phyloP scores from a whole-genome alignment of 2,797 vertebrate species.

The Pelobates cultripes region DNA sequence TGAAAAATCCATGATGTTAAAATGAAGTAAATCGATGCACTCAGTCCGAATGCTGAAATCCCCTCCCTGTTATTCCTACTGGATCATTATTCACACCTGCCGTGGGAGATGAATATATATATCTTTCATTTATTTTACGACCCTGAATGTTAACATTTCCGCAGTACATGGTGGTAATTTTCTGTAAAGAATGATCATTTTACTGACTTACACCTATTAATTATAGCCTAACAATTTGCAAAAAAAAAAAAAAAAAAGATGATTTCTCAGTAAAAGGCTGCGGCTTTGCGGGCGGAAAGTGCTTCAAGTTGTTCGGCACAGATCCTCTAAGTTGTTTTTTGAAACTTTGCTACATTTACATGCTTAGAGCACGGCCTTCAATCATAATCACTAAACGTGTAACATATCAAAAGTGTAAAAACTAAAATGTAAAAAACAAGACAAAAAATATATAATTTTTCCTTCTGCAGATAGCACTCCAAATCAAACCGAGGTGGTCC shows the following conservation, averaged over 20 bases:
- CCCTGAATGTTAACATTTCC: conserved; percentile 65
- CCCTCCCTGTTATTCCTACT: background rate
- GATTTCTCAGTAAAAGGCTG: conserved; percentile 3
- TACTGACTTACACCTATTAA: conserved; percentile 69
- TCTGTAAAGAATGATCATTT: conserved; percentile 67
- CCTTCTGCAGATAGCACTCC: no score
- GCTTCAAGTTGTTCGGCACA: conserved; percentile 37
- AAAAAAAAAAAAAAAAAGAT: background rate
- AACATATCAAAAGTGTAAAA: no score
- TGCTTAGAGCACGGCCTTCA: no score
- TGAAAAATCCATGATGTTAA: no score
- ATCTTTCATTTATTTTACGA: conserved; percentile 66
- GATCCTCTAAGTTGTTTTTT: background rate
- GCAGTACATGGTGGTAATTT: conserved; percentile 67
- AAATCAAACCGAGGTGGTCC: no score
- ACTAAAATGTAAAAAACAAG: no score
- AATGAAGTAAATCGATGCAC: no score
- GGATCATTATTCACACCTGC: conserved; percentile 60
- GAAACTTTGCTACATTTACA: no score
- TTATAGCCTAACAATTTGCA: conserved; percentile 61
- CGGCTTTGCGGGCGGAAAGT: conserved; percentile 21
- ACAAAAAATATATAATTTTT: no score
- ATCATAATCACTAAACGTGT: no score
- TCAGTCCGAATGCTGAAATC: no score
- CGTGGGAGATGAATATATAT: conserved; percentile 60